phyloP scores from a whole-genome alignment of 1,140 invertebrate species.

The Caenorhabditis latens region DNA sequence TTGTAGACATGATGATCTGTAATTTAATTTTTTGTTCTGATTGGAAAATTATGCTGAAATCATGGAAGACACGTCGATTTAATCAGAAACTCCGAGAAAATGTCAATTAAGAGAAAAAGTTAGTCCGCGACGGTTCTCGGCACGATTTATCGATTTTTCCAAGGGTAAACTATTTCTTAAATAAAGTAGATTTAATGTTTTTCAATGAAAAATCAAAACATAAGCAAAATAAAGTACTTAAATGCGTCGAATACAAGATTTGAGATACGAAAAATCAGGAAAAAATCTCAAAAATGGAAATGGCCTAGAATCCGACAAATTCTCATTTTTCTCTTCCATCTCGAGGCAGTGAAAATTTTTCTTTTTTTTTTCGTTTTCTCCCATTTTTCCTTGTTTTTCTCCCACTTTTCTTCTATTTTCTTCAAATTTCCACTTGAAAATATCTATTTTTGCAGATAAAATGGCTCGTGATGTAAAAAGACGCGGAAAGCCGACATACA shows the following conservation, averaged over 20 bases:
- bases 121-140: neutral
- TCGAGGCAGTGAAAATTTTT: neutral
- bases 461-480: constrained; percentile 47
- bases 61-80: constrained; percentile 18
- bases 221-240: neutral
- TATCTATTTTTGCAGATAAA: constrained; percentile 2
- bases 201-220: neutral
- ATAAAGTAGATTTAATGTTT: no score
- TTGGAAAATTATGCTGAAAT: neutral
- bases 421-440: neutral
- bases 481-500: constrained; percentile 35
- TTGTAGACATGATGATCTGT: constrained; percentile 5
- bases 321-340: neutral
- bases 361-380: neutral
- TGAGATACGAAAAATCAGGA: neutral
- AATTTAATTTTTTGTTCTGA: neutral
- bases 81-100: constrained; percentile 29
- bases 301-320: constrained; percentile 37
- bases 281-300: neutral
- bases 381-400: neutral
- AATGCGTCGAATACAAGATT: neutral
- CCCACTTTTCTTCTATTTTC: neutral
- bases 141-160: neutral
- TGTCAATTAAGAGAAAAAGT: constrained; percentile 38
- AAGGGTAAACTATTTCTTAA: no score